Evolutionary conservation across 2,888 invertebrate genomes (phyloP).

Genomic region (Pelosia muscerda): DNA sequence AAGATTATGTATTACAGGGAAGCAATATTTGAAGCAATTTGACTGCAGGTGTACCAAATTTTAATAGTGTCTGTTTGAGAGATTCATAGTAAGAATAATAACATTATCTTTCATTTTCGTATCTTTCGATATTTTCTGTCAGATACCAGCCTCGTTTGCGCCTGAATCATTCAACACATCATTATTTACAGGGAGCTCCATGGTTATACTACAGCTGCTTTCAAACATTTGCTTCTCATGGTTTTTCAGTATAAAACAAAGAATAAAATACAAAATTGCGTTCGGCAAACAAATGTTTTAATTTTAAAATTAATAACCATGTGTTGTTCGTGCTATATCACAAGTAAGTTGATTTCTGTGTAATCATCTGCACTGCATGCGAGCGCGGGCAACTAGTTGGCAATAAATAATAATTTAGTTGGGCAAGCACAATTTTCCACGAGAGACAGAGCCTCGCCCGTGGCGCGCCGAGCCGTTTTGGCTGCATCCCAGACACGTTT

Average conservation of each 20-base stretch:
- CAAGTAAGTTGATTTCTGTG: conserved; percentile 46
- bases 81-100: too few relatives aligned
- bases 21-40: too few relatives aligned
- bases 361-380: conserved; percentile 43
- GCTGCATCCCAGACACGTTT: conserved; percentile 85
- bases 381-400: conserved; percentile 43
- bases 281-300: background rate
- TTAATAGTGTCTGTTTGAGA: too few relatives aligned
- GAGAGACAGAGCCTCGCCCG: conserved; percentile 52
- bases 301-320: conserved; percentile 3
- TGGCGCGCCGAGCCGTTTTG: conserved; percentile 67
- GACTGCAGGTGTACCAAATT: too few relatives aligned
- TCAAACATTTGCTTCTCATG: background rate
- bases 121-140: too few relatives aligned
- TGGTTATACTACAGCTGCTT: background rate
- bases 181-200: background rate
- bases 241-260: background rate
- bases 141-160: background rate
- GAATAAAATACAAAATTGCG: background rate
- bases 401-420: conserved; percentile 48
- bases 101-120: too few relatives aligned
- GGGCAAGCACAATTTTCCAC: conserved; percentile 51
- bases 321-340: conserved; percentile 36
- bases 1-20: background rate
- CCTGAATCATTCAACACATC: background rate